Base-by-base conservation (phyloP, 2,797 vertebrate genomes). In the Hybognathus amarus region DNA sequence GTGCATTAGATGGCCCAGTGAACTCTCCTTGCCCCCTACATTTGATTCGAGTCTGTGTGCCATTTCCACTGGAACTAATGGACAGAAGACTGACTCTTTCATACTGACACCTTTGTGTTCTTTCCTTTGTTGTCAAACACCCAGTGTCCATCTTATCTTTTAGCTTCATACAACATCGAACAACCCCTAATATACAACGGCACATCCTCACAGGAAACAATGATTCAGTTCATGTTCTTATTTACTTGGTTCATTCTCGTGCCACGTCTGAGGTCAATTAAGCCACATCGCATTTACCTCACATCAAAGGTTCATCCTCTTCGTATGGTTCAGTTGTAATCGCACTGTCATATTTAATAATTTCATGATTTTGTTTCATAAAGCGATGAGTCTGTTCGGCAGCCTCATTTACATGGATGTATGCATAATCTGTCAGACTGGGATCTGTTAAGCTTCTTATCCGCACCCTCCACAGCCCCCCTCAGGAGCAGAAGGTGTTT, bases 401-500 rank as follows among this genome's bases (percentile, higher is more conserved):
- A 59, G 45, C 38, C 73, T 85, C 68, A 75, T 76, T 85, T 87
- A 75, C 50, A 73, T 81, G 77, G 11, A 45, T 61, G 87, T 84
- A 80, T 82, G 87, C 79, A 81, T 83, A 61, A 83, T 84, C 79
- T 84, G 63, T 85, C 54, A 81, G 68, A 63, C 71, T 47, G 79
- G 56, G 24, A 40, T 74, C 38, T 73, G 74, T 87, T n/a, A 87
- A 85, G 85, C 84, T 33, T 85, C 84, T 88, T 88, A 88, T 83
- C 84, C 68, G 6, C 40, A 38, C 68, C 79, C 74, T 79, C 80
- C 68, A 52, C 77, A 40, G 36, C 73, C 77, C 81, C 82, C 83
- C 77, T 45, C 82, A 79, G 52, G 73, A 81, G 83, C 36, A 59
- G 61, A 76, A 88, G 83, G 73, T 85, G 83, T 86, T 86, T 86